Evolutionary conservation across 2,113 vertebrate species (phyloP).

Genomic region (Tachysurus fulvidraco): DNA sequence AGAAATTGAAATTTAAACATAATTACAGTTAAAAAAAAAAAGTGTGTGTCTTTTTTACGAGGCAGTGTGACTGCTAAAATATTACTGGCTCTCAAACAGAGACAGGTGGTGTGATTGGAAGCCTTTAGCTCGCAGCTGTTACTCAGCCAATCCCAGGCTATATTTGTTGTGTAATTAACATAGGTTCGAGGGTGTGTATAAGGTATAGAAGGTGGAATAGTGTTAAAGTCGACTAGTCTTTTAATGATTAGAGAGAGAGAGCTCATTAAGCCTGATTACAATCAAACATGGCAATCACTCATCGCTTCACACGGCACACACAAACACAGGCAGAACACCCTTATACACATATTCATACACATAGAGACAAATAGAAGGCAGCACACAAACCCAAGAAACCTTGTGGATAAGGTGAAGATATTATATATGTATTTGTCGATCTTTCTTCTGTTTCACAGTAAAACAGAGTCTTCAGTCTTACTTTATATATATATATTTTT

Average conservation of each 20-base stretch:
- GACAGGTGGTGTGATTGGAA: slow-evolving; percentile 38
- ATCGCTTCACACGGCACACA: not conserved
- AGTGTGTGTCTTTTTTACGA: not conserved
- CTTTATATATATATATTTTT: not conserved
- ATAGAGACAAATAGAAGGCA: not conserved
- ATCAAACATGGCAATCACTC: slow-evolving; percentile 4
- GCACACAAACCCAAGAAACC: not conserved
- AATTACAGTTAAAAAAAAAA: not conserved
- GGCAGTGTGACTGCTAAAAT: not conserved
- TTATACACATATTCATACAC: slow-evolving; percentile 50
- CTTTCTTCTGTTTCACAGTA: not conserved
- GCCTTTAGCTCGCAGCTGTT: slow-evolving; percentile 12
- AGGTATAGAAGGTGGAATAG: slow-evolving; percentile 24
- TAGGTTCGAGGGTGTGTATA: slow-evolving; percentile 10
- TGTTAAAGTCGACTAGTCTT: slow-evolving; percentile 18
- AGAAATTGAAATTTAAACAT: not conserved
- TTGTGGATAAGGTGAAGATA: not conserved
- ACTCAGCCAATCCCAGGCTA: slow-evolving; percentile 33
- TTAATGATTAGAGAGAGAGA: slow-evolving; percentile 33
- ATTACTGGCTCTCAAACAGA: slow-evolving; percentile 22
- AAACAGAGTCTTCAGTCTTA: too few relatives aligned
- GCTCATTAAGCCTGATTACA: slow-evolving; percentile 65
- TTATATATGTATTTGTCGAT: not conserved
- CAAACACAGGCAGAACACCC: slow-evolving; percentile 57
- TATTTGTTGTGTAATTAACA: slow-evolving; percentile 39